Percentiles rank a stretch among this genome's conserved stretches.
These are phyloP conservation scores for Caenorhabditis sp. DNA, from an alignment of 2,888 invertebrate genomes.

Conservation along the genomic window DNA sequence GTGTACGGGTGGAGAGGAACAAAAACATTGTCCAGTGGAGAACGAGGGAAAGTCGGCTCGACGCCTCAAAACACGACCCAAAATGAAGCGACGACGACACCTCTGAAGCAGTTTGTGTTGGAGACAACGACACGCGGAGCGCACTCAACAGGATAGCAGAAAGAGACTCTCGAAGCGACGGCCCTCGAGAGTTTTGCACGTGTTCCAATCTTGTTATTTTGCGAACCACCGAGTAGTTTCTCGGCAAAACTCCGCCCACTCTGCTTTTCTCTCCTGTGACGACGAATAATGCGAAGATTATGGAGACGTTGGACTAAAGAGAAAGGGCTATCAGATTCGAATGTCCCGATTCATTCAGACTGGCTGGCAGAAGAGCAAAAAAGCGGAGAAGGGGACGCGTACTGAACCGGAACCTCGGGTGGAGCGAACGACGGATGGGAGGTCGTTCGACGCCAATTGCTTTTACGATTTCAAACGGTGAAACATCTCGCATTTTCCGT, in stretches of 20 bases:
- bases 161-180: slow-evolving; percentile 51
- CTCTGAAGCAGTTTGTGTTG: slow-evolving; percentile 56
- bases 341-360: neutral
- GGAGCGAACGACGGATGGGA: slow-evolving; percentile 22
- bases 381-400: slow-evolving; percentile 40
- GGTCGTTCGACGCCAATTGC: slow-evolving; percentile 56
- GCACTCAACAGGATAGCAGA: slow-evolving; percentile 47
- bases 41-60: slow-evolving; percentile 20
- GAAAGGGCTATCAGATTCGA: neutral
- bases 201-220: slow-evolving; percentile 63
- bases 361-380: slow-evolving; percentile 6
- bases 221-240: slow-evolving; percentile 50
- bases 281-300: neutral
- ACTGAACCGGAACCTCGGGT: slow-evolving; percentile 45
- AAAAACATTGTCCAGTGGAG: slow-evolving; percentile 28
- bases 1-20: slow-evolving; percentile 5
- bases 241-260: slow-evolving; percentile 42
- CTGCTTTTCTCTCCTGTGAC: slow-evolving; percentile 2
- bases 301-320: neutral
- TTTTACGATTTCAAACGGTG: slow-evolving; percentile 54
- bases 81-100: slow-evolving; percentile 51
- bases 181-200: slow-evolving; percentile 43
- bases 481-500: slow-evolving; percentile 40
- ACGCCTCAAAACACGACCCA: slow-evolving; percentile 46
- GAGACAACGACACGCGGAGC: slow-evolving; percentile 45